Evolutionary conservation across 2,888 invertebrate species (phyloP).

Genomic region (Heteromurus nitidus): DNA sequence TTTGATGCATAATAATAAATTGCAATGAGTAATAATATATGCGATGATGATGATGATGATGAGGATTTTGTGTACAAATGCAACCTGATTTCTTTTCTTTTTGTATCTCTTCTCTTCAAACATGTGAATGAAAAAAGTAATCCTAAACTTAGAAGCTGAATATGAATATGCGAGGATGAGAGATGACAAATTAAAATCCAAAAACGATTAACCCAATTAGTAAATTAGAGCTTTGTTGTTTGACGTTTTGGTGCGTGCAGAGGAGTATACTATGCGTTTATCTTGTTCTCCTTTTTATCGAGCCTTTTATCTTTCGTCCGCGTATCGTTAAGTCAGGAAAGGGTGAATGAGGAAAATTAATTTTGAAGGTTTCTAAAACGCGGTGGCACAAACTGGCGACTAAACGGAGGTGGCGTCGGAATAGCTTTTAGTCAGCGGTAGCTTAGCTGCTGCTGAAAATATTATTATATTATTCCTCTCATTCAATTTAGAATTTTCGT

Average conservation of each 20-base stretch:
- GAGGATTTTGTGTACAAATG: background rate
- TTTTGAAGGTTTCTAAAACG: no score
- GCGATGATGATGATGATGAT: background rate
- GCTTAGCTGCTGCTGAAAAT: background rate
- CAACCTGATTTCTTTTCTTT: constrained; percentile 22
- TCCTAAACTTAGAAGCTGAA: background rate
- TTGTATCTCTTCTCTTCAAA: background rate
- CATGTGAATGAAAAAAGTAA: no score
- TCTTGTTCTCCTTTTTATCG: background rate
- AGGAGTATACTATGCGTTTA: background rate
- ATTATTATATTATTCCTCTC: background rate
- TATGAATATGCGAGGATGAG: background rate
- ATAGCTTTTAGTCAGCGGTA: no score
- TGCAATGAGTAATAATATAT: no score
- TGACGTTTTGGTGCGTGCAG: constrained; percentile 22
- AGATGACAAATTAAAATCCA: constrained; percentile 10
- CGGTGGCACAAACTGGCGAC: no score
- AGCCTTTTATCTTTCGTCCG: background rate
- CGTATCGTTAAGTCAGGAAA: no score
- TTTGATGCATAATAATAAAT: no score
- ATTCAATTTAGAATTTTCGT: background rate
- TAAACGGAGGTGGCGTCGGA: no score
- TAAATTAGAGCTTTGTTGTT: constrained; percentile 41
- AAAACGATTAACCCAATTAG: constrained; percentile 56
- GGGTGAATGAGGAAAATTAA: no score